These are phyloP conservation scores for Dryobota labecula DNA, from an alignment of 2,888 invertebrate species.

Conservation along the genomic window DNA sequence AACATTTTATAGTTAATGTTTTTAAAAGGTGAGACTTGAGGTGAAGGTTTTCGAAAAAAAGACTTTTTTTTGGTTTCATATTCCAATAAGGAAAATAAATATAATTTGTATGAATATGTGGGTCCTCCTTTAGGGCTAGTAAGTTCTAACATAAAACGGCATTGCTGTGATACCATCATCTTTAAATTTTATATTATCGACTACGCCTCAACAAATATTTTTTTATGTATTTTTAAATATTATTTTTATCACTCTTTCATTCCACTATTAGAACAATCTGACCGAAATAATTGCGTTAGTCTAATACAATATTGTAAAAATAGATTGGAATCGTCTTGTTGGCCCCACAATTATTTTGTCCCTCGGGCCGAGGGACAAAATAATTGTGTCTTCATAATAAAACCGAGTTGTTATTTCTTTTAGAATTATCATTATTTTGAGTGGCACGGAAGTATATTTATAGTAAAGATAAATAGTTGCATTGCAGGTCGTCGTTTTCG, in stretches of 20 bases:
- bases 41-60: not conserved
- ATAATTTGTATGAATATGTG: not conserved
- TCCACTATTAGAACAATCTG: not conserved
- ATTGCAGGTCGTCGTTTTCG: too few species aligned
- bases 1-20: slow-evolving; percentile 5
- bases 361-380: slow-evolving; percentile 22
- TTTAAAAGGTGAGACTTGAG: slow-evolving; percentile 1
- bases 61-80: not conserved
- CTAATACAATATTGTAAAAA: slow-evolving; percentile 24
- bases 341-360: too few species aligned
- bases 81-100: not conserved
- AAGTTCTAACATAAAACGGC: not conserved
- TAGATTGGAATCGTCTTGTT: slow-evolving; percentile 14
- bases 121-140: not conserved
- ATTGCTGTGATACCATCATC: not conserved
- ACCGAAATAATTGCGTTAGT: slow-evolving; percentile 14
- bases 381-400: slow-evolving; percentile 12
- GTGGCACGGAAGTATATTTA: slow-evolving; percentile 6
- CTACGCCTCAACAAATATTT: not conserved
- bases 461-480: not conserved
- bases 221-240: not conserved
- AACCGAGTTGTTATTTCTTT: slow-evolving; percentile 18
- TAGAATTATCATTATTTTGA: not conserved
- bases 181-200: not conserved
- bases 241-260: not conserved